Percentiles rank a stretch among this genome's conserved stretches.
These are phyloP conservation scores for Parasteatoda tepidariorum DNA, from an alignment of 1,140 invertebrate genomes.

Conservation along the genomic window DNA sequence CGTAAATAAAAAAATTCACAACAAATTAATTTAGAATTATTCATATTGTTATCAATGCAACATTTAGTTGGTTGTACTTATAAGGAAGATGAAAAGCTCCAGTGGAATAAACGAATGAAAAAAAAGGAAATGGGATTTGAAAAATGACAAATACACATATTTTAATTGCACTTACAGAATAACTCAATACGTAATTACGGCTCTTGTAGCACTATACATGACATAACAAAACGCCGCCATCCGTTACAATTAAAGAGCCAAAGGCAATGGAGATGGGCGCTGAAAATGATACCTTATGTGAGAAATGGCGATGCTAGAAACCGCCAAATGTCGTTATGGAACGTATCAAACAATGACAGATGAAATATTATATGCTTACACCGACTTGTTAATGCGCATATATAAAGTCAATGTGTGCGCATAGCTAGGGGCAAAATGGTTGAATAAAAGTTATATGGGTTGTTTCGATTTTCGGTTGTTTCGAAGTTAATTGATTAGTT, in stretches of 20 bases:
- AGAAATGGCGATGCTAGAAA: not conserved
- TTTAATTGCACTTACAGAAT: not conserved
- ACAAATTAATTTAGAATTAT: no score
- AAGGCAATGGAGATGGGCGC: not conserved
- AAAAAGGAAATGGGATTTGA: no score
- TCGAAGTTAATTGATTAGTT: no score
- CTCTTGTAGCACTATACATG: not conserved
- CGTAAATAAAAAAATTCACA: no score
- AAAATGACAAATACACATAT: not conserved
- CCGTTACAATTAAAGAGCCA: slow-evolving; percentile 42
- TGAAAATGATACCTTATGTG: slow-evolving; percentile 51
- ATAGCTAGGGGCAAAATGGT: not conserved
- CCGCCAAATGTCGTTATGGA: not conserved
- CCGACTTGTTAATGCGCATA: slow-evolving; percentile 6
- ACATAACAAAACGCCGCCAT: not conserved
- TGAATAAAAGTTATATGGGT: not conserved
- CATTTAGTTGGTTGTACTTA: no score
- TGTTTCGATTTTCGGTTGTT: not conserved
- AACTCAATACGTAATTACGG: not conserved
- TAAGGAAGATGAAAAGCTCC: no score
- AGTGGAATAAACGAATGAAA: no score
- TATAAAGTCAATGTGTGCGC: not conserved
- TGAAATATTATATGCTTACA: slow-evolving; percentile 28
- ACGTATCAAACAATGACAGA: slow-evolving; percentile 18
- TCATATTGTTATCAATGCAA: no score